Evolutionary conservation across 2,888 invertebrate species (phyloP), one percentile per base, ranked within the genome.

Genomic region (Conchocele bisecta): DNA sequence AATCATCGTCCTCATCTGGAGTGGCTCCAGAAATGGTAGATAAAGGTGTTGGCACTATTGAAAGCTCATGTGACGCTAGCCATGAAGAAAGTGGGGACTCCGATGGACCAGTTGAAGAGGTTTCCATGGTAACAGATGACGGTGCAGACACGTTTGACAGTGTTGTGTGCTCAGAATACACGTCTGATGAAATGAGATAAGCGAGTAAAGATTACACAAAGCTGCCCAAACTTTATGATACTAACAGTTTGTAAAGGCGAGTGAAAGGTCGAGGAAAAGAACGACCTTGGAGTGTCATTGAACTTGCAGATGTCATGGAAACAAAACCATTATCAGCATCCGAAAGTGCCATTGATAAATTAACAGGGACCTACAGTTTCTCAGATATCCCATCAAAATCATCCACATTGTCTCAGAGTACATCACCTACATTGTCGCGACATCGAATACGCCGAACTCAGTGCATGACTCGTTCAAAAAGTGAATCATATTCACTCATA

Each of bases 261-360:
- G 35, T 71, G 24, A 75, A 76, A 69, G 57, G 67, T 29, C 65
- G 57, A 46, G 64, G 57, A 9, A 57, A 83, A 61, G 87, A 88
- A 48, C 93, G 97, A 48, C 97, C 97, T 0, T 96, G 96, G 96
- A 96, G 97, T 70, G 96, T 97, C 6, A 96, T 97, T 7, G 96
- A 96, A 84, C 93, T 96, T 37, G 95, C 96, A 15, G 96, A 96
- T 89, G 92, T 95, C 71, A 88, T 85, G 22, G 89, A 89, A 54
- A 79, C 92, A 74, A 91, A 93, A 64, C 94, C 94, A 82, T 95
- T 96, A 92, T 97, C 96, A 4, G 96, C 95, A 79, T 97, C 97
- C 2, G 97, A 97, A 91, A 96, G 96, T 1, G 97, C 97, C 24
- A 92, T 97, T 74, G 95, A 97, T 91, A 94, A 95, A 44, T 65